Evolutionary conservation across 1,140 invertebrate genomes (phyloP).

Genomic region (Heliconius eleuchia): DNA sequence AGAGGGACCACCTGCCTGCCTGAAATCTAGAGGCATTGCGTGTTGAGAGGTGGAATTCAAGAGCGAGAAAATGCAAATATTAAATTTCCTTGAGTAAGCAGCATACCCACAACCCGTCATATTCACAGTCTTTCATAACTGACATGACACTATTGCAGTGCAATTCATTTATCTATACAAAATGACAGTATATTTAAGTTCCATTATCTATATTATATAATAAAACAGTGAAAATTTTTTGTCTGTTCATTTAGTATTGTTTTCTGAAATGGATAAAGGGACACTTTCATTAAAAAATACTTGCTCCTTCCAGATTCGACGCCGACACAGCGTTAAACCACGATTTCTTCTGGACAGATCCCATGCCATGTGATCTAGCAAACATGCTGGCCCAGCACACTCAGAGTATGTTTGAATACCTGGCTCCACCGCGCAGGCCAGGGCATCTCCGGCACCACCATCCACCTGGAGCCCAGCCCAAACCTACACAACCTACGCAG

Average conservation of each 20-base stretch:
- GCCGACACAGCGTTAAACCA: constrained; percentile 97
- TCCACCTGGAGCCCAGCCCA: constrained; percentile 80
- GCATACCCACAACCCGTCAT: neutral
- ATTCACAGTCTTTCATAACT: no score
- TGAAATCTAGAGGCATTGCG: no score
- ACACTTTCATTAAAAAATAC: no score
- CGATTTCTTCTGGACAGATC: constrained; percentile 99
- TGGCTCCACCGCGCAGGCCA: constrained; percentile 90
- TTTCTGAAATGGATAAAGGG: no score
- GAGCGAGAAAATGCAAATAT: no score
- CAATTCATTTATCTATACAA: no score
- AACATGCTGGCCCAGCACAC: constrained; percentile 97
- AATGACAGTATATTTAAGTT: no score
- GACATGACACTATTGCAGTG: no score
- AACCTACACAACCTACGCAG: constrained; percentile 79
- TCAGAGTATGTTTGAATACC: constrained; percentile 98
- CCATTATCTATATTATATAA: no score
- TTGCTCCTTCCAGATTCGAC: constrained; percentile 82
- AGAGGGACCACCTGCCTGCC: neutral
- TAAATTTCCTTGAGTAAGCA: neutral
- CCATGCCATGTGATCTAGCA: constrained; percentile 94
- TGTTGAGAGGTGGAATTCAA: no score
- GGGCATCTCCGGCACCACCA: constrained; percentile 88
- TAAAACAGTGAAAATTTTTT: no score
- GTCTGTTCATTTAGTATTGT: no score